Conservation (phyloP, 2,113 vertebrate genomes). For the Pungitius pungitius region DNA sequence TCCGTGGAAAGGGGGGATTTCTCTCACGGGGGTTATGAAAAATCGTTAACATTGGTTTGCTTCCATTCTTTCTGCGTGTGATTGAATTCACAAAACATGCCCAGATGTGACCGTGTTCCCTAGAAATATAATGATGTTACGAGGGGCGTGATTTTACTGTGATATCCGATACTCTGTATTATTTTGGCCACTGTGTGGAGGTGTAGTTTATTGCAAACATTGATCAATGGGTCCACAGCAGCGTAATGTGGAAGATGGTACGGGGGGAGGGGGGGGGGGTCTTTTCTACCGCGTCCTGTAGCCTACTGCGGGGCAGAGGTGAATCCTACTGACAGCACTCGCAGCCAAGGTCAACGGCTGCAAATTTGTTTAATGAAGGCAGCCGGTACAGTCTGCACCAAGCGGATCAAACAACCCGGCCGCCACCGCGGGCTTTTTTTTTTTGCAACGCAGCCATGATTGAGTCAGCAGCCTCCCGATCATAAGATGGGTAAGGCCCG, state of each 20-base stretch:
- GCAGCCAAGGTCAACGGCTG: slow-evolving; percentile 62
- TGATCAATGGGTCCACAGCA: slow-evolving; percentile 62
- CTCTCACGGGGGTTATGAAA: slow-evolving; percentile 43
- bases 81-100: slow-evolving; percentile 57
- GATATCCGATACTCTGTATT: slow-evolving; percentile 59
- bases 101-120: slow-evolving; percentile 35
- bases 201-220: slow-evolving; percentile 68
- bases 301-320: slow-evolving; percentile 37
- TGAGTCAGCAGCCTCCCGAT: slow-evolving; percentile 29
- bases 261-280: too few relatives aligned
- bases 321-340: slow-evolving; percentile 46
- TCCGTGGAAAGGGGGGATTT: slow-evolving; percentile 34
- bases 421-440: slow-evolving; percentile 15
- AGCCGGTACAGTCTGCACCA: slow-evolving; percentile 18
- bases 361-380: slow-evolving; percentile 68
- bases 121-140: slow-evolving; percentile 44
- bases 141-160: slow-evolving; percentile 37
- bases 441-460: slow-evolving; percentile 30
- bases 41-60: slow-evolving; percentile 25
- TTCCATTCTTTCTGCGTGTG: slow-evolving; percentile 21
- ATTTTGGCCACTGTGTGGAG: slow-evolving; percentile 43
- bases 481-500: slow-evolving; percentile 14
- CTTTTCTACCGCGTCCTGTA: slow-evolving; percentile 20
- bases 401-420: slow-evolving; percentile 38
- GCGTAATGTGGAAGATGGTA: too few relatives aligned